phyloP scores from a whole-genome alignment of 2,888 invertebrate genomes.

The Bellardia bayeri region DNA sequence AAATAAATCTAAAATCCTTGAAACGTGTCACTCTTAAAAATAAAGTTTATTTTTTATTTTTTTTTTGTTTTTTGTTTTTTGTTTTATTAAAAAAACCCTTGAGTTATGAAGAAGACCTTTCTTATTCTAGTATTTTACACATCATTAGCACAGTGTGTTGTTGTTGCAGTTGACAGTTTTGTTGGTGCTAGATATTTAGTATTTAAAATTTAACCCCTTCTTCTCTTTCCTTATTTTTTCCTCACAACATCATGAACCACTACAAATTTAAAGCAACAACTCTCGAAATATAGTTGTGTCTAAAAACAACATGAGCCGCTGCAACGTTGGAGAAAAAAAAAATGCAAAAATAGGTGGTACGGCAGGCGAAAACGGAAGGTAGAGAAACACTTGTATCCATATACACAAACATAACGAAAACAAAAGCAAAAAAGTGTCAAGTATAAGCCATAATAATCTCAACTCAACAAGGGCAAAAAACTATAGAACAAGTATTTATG shows the following conservation, averaged over 20 bases:
- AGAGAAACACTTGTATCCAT: constrained; percentile 63
- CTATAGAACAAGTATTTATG: constrained; percentile 61
- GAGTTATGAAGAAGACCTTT: constrained; percentile 35
- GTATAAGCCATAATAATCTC: constrained; percentile 81
- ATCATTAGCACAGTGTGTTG: constrained; percentile 79
- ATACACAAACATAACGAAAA: constrained; percentile 52
- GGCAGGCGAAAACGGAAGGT: constrained; percentile 63
- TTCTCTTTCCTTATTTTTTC: constrained; percentile 1
- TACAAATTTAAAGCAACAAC: constrained; percentile 28
- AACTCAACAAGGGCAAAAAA: constrained; percentile 72
- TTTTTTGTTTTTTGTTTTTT: not conserved
- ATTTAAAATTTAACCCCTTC: constrained; percentile 51
- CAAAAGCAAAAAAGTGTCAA: constrained; percentile 78
- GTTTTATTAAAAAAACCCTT: constrained; percentile 44
- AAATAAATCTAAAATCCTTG: constrained; percentile 54
- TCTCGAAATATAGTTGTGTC: constrained; percentile 53
- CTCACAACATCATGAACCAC: not conserved
- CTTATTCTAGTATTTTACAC: constrained; percentile 78
- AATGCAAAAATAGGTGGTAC: not conserved
- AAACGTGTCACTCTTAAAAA: constrained; percentile 41
- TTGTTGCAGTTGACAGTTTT: constrained; percentile 68
- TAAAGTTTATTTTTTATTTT: not conserved
- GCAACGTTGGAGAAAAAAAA: not conserved
- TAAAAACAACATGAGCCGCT: constrained; percentile 51
- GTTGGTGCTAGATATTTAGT: not conserved